Base-by-base conservation (phyloP, 1,140 invertebrate species). In the Hypothenemus hampei region DNA sequence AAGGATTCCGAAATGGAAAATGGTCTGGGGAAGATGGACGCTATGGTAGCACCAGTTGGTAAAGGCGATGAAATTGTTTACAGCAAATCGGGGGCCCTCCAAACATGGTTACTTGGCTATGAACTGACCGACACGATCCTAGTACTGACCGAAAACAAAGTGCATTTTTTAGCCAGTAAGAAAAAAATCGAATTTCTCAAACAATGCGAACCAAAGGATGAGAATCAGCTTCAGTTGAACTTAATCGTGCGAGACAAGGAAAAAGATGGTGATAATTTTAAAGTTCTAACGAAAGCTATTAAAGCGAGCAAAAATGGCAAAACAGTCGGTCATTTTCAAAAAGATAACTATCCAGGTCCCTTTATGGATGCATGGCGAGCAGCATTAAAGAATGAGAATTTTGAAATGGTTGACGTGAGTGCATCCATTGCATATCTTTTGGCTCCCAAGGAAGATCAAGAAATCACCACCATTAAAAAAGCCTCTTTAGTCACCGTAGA, bases 131-230 rank as follows among this genome's bases (percentile, higher is more conserved):
- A 99, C 69, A 97, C 93, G 0, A 85, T 99, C 29, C 92, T 95
- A 73, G 84, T 98, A 0, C 77, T 98, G 48, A 86, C 90, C 52
- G 83, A 94, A 60, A 81, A 87, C 19, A 81, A 78, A 15, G 87
- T 98, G 45, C 83, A 86, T 68, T 93, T 98, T 65, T 75, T 99
- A 19, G 91, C 94, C 0, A 97, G 93, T 69, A 98, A 97, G 71
- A 97, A 97, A 74, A 98, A 99, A 74, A 93, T 97, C 51, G 94
- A 98, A 62, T 99, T 98, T 74, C 75, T 99, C 6, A 84, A 89
- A 61, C 87, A 92, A 66, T 81, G 96, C n/a, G 93, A 97, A 69
- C 85, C 83, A 63, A 80, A 81, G 8, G 86, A 90, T 59, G 92
- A 95, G 66, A 82, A 85, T 54, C 78, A 84, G 57, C 83, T 81